A percentile compares a stretch with the other conserved stretches of the same genome.
These are phyloP conservation scores for Aporrectodea caliginosa DNA, from an alignment of 1,140 invertebrate genomes.

Conservation along the genomic window DNA sequence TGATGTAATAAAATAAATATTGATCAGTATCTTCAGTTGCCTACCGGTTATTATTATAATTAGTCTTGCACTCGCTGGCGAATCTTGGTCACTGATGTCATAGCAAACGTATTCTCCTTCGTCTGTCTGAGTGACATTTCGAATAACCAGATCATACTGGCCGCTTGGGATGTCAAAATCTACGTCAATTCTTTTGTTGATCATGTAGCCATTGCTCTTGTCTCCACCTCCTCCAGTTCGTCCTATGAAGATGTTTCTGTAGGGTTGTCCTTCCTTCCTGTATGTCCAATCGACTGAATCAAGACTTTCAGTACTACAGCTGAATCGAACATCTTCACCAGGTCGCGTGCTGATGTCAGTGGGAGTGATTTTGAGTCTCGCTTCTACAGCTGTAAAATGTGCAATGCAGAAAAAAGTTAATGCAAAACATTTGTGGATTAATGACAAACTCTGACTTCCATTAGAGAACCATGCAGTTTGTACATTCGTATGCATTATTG, in stretches of 20 bases:
- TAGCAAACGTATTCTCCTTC: not conserved
- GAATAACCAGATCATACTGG: not conserved
- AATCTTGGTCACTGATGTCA: not conserved
- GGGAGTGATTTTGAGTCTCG: not conserved
- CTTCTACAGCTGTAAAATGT: not conserved
- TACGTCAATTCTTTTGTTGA: not conserved
- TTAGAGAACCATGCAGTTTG: no score
- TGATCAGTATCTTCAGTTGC: not conserved
- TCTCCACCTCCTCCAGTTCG: not conserved
- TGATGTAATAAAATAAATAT: no score
- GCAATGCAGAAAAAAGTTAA: no score
- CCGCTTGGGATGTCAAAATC: not conserved
- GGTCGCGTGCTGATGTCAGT: not conserved
- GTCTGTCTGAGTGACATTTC: not conserved
- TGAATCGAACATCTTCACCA: not conserved
- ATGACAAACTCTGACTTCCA: no score
- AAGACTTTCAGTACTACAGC: not conserved
- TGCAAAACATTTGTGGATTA: no score
- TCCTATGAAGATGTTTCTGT: not conserved
- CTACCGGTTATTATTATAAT: not conserved
- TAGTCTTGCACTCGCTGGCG: not conserved
- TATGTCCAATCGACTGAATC: not conserved
- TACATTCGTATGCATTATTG: no score
- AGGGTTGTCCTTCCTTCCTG: not conserved
- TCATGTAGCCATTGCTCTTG: not conserved